Evolutionary conservation across 2,888 invertebrate species (phyloP), one percentile per base, ranked within the genome.

Genomic region (Marronus borbonicus): DNA sequence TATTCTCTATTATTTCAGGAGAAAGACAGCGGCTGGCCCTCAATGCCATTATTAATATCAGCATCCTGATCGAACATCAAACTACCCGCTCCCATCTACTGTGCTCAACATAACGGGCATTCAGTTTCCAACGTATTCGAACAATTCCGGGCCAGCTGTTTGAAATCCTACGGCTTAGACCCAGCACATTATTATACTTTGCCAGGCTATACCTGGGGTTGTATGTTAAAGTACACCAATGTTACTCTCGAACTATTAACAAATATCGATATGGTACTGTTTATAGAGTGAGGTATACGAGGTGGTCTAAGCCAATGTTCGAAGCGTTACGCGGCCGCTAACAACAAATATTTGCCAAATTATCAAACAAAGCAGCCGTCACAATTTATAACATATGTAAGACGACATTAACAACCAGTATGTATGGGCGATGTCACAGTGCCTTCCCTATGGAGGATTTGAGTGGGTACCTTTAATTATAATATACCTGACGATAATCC

Each of bases 381-480:
- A 74, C 69, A 39, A 17, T 17, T 17, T 17, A 50, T 81, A 69
- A 52, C 55, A 81, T 12, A 50, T 78, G 4, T 79, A 81, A 58
- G 62, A 78, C 62, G 86, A 86, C 78, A 84, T 83, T 2, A 86
- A 85, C 70, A 86, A 85, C 79, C 78, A 84, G 58, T 84, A 84
- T 76, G 84, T 83, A 2, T 80, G 78, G 39, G 80, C 82, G 12
- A 84, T 84, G 86, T 77, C 69, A 2, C 68, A 77, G 17, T 44
- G 5, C 24, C 20, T 77, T 12, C 76, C 76, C 1, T 39, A 68
- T 31, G 44, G 68, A 2, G 49, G 58, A 24, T 77, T 77, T 60
- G 17, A 24, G 12, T 77, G 76, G 68, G 20, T 77, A 79, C 68
- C 55, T 65, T 81, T 28, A 52, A 52, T 28, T 52, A 24, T n/a